These are phyloP conservation scores for Clarias platycephalus DNA, from an alignment of 2,797 vertebrate genomes.

Conservation along the genomic window DNA sequence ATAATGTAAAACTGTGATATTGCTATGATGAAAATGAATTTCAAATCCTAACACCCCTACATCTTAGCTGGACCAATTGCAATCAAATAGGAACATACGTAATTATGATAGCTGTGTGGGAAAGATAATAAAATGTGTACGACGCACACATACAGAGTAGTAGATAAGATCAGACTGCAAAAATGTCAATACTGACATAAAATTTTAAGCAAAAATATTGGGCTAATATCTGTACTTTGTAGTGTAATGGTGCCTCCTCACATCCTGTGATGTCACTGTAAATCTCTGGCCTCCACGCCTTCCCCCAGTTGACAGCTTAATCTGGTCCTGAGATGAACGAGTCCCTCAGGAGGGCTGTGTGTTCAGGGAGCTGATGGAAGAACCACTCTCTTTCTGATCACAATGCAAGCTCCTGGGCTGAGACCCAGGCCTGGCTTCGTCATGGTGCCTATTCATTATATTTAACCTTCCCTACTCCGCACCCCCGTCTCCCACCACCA, in stretches of 20 bases:
- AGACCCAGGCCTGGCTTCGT: slow-evolving; percentile 9
- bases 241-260: not conserved
- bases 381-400: slow-evolving; percentile 29
- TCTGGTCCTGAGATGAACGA: slow-evolving; percentile 32
- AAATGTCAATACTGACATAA: not conserved
- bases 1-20: not conserved
- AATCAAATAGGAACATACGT: not conserved
- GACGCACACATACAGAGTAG: not conserved
- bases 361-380: slow-evolving; percentile 28
- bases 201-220: not conserved
- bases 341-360: slow-evolving; percentile 51
- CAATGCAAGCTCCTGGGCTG: slow-evolving; percentile 35
- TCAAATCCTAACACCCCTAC: not conserved
- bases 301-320: slow-evolving; percentile 50
- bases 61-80: not conserved
- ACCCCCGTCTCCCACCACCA: not conserved
- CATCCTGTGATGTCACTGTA: slow-evolving; percentile 41
- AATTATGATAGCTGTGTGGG: not conserved
- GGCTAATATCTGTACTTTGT: not conserved
- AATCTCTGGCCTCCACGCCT: not conserved
- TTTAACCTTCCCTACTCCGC: not conserved
- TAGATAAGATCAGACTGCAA: not conserved
- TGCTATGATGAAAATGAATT: not conserved
- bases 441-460: slow-evolving; percentile 10
- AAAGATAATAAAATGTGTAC: not conserved